Conservation (phyloP, 2,113 vertebrate species). For the Lepidothrix coronata region DNA sequence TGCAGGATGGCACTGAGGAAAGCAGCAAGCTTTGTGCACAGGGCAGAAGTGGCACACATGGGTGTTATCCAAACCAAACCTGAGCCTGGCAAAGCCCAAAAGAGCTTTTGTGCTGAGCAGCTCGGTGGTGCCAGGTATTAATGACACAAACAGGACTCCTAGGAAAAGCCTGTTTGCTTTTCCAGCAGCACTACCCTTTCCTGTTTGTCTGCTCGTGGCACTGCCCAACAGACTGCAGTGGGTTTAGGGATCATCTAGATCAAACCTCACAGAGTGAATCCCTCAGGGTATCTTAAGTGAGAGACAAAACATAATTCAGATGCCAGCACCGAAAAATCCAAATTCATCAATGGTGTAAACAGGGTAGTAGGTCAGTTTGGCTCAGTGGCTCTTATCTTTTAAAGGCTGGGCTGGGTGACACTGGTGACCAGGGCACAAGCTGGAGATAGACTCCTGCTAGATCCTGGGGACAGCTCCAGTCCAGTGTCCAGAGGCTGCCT, state of each 20-base stretch:
- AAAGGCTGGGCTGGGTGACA: neutral
- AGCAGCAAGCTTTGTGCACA: neutral
- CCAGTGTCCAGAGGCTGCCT: neutral
- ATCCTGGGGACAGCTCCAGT: neutral
- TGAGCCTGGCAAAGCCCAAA: neutral
- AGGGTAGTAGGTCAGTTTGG: neutral
- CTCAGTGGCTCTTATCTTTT: neutral
- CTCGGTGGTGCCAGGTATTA: neutral
- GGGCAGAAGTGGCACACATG: neutral
- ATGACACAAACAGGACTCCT: neutral
- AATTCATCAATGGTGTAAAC: neutral
- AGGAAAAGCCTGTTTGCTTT: neutral
- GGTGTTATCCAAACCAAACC: neutral
- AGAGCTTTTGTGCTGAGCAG: neutral
- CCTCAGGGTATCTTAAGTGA: neutral
- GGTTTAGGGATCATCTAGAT: neutral
- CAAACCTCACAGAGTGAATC: neutral
- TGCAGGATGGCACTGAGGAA: neutral
- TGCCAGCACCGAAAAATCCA: neutral
- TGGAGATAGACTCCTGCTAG: neutral
- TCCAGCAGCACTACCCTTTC: neutral
- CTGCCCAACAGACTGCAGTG: neutral
- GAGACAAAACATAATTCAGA: neutral
- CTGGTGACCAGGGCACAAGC: neutral
- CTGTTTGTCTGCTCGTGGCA: neutral